phyloP scores from a whole-genome alignment of 1,140 invertebrate species.

The Brachionus sp. region DNA sequence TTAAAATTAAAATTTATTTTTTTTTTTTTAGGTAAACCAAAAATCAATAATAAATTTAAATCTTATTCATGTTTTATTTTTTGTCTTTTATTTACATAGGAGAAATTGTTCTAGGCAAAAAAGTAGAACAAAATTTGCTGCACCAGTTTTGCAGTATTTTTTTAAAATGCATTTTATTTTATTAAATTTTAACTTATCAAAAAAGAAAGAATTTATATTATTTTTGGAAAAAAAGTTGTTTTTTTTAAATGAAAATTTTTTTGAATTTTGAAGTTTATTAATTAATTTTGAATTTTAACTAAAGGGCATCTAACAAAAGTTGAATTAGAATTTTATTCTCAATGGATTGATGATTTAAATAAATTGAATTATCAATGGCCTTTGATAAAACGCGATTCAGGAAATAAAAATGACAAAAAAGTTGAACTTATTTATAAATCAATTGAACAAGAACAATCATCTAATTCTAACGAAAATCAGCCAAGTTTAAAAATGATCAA shows the following conservation, averaged over 20 bases:
- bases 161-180: too few relatives aligned
- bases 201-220: not conserved
- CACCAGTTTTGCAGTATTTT: too few relatives aligned
- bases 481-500: constrained; percentile 5
- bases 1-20: too few relatives aligned
- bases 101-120: too few relatives aligned
- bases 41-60: too few relatives aligned
- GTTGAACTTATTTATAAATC: not conserved
- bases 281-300: not conserved
- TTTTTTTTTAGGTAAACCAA: too few relatives aligned
- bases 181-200: not conserved
- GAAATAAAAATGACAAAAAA: not conserved
- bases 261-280: not conserved
- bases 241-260: not conserved
- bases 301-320: not conserved
- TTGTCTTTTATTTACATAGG: too few relatives aligned
- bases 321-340: constrained; percentile 18
- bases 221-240: too few relatives aligned
- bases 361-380: constrained; percentile 29
- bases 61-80: too few relatives aligned
- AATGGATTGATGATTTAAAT: constrained; percentile 26
- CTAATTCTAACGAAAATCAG: constrained; percentile 30
- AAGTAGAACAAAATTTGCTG: too few relatives aligned
- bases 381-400: not conserved
- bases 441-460: constrained; percentile 7